Conservation (phyloP, 2,797 vertebrate species). For the Gephyroberyx darwinii region DNA sequence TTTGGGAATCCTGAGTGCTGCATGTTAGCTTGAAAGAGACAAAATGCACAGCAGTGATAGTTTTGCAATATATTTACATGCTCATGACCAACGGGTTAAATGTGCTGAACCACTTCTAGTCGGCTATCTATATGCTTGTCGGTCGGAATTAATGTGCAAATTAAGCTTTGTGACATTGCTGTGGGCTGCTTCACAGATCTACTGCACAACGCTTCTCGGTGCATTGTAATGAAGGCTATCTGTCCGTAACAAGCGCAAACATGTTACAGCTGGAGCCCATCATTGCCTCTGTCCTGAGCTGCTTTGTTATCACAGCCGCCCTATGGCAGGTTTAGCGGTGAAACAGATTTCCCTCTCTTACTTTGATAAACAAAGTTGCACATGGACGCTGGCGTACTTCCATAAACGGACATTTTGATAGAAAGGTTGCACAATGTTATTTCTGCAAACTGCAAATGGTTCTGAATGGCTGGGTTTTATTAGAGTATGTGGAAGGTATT, state of each 20-base stretch:
- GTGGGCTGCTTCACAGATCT: conserved; percentile 50
- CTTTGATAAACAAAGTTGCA: conserved; percentile 1
- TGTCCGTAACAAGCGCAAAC: conserved; percentile 32
- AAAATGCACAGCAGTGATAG: conserved; percentile 8
- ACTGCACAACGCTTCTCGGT: conserved; percentile 21
- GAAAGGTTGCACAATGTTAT: neutral
- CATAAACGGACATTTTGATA: neutral
- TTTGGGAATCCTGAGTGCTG: neutral
- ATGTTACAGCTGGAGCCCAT: conserved; percentile 31
- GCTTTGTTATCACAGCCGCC: conserved; percentile 11
- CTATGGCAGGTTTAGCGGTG: neutral
- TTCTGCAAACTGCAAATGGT: neutral
- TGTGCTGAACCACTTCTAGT: conserved; percentile 52
- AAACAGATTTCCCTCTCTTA: neutral
- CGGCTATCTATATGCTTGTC: conserved; percentile 58
- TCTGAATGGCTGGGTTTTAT: neutral
- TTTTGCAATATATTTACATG: conserved; percentile 35
- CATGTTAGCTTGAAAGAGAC: conserved; percentile 4
- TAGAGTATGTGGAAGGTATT: neutral
- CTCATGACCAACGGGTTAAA: conserved; percentile 40
- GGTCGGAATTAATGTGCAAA: conserved; percentile 64
- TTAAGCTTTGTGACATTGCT: conserved; percentile 51
- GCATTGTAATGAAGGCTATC: conserved; percentile 22
- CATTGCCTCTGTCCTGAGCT: neutral
- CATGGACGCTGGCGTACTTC: neutral